Conservation (phyloP, 23 tunicate species). For the Corella eumyota region DNA sequence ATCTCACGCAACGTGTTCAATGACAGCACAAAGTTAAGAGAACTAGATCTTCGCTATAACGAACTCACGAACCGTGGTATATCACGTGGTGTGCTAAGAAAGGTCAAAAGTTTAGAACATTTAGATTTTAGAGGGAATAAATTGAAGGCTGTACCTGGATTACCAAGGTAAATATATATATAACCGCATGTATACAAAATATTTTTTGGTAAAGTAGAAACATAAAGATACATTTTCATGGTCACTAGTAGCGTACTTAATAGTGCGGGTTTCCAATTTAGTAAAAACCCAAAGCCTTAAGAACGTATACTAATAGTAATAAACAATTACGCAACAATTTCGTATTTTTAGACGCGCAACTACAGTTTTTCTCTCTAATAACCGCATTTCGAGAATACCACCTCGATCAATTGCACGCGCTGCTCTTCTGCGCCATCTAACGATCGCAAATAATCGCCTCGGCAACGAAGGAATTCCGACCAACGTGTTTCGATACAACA, state of each 20-base stretch:
- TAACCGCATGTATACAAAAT: background rate
- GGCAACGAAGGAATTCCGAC: slow-evolving; percentile 12
- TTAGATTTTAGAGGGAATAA: slow-evolving; percentile 41
- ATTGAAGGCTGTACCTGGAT: slow-evolving; percentile 38
- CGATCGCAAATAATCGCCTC: slow-evolving; percentile 12
- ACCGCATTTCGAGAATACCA: slow-evolving; percentile 34
- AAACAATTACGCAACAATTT: background rate
- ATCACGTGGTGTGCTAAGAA: slow-evolving; percentile 35
- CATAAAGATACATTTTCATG: too few relatives aligned
- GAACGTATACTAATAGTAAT: background rate
- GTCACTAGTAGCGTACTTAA: too few relatives aligned
- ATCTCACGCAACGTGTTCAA: slow-evolving; percentile 10
- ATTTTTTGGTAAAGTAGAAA: background rate
- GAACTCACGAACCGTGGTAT: slow-evolving; percentile 34
- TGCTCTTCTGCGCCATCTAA: slow-evolving; percentile 11
- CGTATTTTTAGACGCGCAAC: slow-evolving; percentile 15
- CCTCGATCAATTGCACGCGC: slow-evolving; percentile 8
- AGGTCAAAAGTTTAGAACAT: slow-evolving; percentile 4
- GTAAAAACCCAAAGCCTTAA: background rate
- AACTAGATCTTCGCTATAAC: slow-evolving; percentile 40
- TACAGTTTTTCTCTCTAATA: slow-evolving; percentile 15
- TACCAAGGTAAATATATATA: slow-evolving; percentile 25
- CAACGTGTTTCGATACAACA: background rate
- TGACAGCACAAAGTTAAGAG: slow-evolving; percentile 2
- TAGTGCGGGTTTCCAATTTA: too few relatives aligned